Evolutionary conservation across 2,113 vertebrate species (phyloP), one percentile per base, ranked within the genome.

Genomic region (Ceuthmochares aereus): DNA sequence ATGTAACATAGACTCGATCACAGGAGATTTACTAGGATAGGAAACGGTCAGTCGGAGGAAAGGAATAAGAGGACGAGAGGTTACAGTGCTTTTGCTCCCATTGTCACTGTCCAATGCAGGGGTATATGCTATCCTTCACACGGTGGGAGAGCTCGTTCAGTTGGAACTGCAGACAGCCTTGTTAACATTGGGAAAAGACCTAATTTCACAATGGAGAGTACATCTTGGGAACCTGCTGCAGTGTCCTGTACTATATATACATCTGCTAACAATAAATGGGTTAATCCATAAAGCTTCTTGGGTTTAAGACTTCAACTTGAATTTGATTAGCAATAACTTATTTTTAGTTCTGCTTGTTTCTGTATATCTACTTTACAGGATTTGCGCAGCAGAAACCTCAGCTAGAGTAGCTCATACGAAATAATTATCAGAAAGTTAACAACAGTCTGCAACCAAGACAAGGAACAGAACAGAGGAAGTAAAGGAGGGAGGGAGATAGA

Each of bases 241-340:
- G 21, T 56, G 36, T 55, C 58, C 58, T 89, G 36, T 62, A 14
- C 66, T 51, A 13, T 78, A 29, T 49, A 23, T 49, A 12, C 70
- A 67, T 66, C 92, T 95, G 93, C 68, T 80, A 79, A 78, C 58
- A 95, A 89, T 84, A 81, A 95, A 93, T 67, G 26, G 21, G 43
- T 77, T 84, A 85, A 80, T 86, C 56, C 78, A 52, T 68, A 69
- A 68, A 75, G 52, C 87, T 92, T 78, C 82, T 74, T 76, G 68
- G 64, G 27, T 67, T 90, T 85, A 94, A 74, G n/a, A 69, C 47
- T 93, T 90, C 82, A 92, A 66, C 74, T 89, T 83, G 52, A 49
- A 82, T 96, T 91, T 91, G 56, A 91, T 89, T 89, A 92, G 78
- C 91, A 89, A 67, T 64, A 92, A 93, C 54, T 77, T 83, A 25